phyloP scores from a whole-genome alignment of 2,797 vertebrate species.

The Poecilia velifera region DNA sequence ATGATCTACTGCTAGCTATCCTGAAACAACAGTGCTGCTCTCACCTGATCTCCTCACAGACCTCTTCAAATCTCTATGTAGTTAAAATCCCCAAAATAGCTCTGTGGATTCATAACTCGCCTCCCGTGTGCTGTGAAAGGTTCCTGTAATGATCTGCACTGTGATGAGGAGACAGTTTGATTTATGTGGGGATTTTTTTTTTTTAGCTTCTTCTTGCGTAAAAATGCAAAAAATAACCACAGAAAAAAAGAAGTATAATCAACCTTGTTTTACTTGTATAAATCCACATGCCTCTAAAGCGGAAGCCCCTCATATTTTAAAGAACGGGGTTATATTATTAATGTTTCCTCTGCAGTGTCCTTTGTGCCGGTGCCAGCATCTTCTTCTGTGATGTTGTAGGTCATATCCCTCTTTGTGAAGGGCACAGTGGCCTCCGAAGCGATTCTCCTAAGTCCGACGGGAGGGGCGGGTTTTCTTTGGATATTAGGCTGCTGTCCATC shows the following conservation, averaged over 20 bases:
- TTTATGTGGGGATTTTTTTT: background rate
- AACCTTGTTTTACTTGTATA: background rate
- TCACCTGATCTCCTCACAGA: background rate
- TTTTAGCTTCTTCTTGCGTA: constrained; percentile 1
- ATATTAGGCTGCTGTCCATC: constrained; percentile 76
- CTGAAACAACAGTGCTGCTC: background rate
- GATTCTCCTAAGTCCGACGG: constrained; percentile 60
- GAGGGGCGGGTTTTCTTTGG: constrained; percentile 66
- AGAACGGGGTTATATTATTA: constrained; percentile 34
- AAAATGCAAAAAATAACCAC: background rate
- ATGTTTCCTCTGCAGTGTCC: constrained; percentile 18
- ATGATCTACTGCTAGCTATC: background rate
- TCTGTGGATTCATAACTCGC: constrained; percentile 24
- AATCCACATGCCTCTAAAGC: background rate
- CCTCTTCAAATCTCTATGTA: constrained; percentile 15
- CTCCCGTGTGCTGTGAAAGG: constrained; percentile 29
- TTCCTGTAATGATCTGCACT: constrained; percentile 12
- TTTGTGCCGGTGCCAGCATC: background rate
- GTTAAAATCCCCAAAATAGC: constrained; percentile 41
- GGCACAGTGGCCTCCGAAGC: constrained; percentile 59
- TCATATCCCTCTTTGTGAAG: constrained; percentile 56
- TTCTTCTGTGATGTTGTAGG: constrained; percentile 21
- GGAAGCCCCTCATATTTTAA: constrained; percentile 41
- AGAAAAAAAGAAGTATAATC: too few species aligned
- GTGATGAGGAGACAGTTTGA: constrained; percentile 1